Percentiles rank a stretch among this genome's conserved stretches.
These are phyloP conservation scores for Protophormia terraenovae DNA, from an alignment of 2,888 invertebrate genomes.

Conservation along the genomic window DNA sequence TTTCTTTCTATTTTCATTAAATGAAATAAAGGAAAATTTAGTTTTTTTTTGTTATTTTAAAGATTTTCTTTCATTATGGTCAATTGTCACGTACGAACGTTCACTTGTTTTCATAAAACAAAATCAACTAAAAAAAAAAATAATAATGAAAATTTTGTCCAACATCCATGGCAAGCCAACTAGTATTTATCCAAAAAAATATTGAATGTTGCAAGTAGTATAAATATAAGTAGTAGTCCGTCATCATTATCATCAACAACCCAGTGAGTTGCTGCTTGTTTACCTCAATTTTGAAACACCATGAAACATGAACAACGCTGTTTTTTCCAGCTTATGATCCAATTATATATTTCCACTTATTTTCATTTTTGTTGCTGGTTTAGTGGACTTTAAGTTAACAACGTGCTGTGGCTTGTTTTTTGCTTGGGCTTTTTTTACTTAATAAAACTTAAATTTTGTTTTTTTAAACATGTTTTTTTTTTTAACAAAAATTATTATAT, in stretches of 20 bases:
- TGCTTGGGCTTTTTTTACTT: not conserved
- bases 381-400: constrained; percentile 22
- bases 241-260: not conserved
- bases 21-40: not conserved
- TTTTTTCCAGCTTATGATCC: constrained; percentile 51
- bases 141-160: constrained; percentile 56
- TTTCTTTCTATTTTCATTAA: no score
- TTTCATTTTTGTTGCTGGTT: constrained; percentile 22
- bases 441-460: not conserved
- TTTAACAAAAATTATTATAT: not conserved
- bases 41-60: constrained; percentile 10
- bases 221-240: no score
- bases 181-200: constrained; percentile 11
- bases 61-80: no score
- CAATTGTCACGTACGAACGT: constrained; percentile 64
- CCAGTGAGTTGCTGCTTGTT: constrained; percentile 45
- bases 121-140: constrained; percentile 2
- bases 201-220: constrained; percentile 22
- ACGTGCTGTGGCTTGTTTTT: constrained; percentile 33
- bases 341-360: constrained; percentile 59
- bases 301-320: constrained; percentile 39
- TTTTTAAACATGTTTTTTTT: not conserved
- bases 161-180: not conserved
- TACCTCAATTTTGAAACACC: constrained; percentile 46
- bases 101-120: constrained; percentile 40